A percentile compares a stretch with the other conserved stretches of the same genome.
phyloP scores from a whole-genome alignment of 2,797 vertebrate species.

The Alosa sapidissima region DNA sequence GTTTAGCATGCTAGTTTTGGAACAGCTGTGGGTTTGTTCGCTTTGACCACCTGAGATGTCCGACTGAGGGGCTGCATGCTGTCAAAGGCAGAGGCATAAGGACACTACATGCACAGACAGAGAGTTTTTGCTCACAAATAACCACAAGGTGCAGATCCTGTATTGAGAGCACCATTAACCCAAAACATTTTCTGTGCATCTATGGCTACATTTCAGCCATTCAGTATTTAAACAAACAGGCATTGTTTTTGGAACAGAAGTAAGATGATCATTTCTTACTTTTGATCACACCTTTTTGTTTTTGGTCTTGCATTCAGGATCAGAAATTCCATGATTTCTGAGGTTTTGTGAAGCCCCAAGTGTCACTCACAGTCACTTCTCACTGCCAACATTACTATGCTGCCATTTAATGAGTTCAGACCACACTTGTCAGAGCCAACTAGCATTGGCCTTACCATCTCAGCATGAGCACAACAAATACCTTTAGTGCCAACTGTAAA shows the following conservation, averaged over 20 bases:
- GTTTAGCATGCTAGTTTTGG: not conserved
- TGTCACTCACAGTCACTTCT: not conserved
- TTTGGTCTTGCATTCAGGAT: not conserved
- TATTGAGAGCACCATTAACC: not conserved
- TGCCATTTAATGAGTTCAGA: not conserved
- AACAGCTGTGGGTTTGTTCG: not conserved
- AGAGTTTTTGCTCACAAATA: not conserved
- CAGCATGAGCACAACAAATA: not conserved
- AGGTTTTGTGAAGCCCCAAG: not conserved
- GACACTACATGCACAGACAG: not conserved
- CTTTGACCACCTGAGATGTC: not conserved
- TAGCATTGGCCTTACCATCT: not conserved
- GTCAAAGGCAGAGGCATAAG: not conserved
- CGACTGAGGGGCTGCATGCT: not conserved
- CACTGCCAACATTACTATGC: not conserved
- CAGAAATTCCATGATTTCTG: not conserved
- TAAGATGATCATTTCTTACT: not conserved
- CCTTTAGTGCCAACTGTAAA: not conserved
- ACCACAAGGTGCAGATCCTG: not conserved
- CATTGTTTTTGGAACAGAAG: not conserved
- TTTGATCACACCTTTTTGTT: not conserved
- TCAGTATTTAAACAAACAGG: not conserved
- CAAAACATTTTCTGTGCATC: not conserved
- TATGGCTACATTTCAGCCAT: not conserved
- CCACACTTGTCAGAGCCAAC: not conserved